A percentile compares a stretch with the other conserved stretches of the same genome.
Evolutionary conservation across 2,797 vertebrate genomes (phyloP).

Genomic region (Petrocephalus sullivani): DNA sequence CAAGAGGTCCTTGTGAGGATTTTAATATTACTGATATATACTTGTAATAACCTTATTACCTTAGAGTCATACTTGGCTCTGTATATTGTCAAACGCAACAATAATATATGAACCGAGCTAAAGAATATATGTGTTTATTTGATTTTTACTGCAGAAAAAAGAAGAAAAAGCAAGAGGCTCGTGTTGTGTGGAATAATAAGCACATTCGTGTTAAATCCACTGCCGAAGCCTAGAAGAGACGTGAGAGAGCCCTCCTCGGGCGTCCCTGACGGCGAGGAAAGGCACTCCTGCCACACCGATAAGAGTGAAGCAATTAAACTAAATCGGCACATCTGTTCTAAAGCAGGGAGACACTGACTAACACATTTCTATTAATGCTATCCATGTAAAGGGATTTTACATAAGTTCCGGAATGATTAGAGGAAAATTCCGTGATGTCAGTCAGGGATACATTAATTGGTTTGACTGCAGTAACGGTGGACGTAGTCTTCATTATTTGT

Average conservation of each 20-base stretch:
- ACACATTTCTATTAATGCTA: background rate
- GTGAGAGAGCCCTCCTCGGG: background rate
- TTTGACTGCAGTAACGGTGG: background rate
- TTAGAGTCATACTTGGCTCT: background rate
- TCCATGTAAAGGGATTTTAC: background rate
- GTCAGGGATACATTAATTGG: background rate
- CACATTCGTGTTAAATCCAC: background rate
- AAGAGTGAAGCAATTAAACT: slow-evolving; percentile 23
- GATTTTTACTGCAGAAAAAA: background rate
- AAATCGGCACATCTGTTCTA: background rate
- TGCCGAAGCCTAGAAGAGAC: background rate
- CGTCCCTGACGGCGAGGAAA: background rate
- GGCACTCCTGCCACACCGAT: background rate
- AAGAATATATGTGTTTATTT: background rate
- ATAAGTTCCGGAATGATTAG: slow-evolving; percentile 3
- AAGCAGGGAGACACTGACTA: slow-evolving; percentile 14
- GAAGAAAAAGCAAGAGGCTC: background rate
- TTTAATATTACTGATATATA: background rate
- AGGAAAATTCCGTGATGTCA: background rate
- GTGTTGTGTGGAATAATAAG: background rate
- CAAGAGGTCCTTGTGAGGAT: background rate
- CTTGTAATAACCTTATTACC: background rate
- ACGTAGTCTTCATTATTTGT: background rate
- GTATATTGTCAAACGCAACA: background rate
- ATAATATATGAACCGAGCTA: background rate